phyloP scores from a whole-genome alignment of 2,888 invertebrate genomes.

The Eristalis pertinax region DNA sequence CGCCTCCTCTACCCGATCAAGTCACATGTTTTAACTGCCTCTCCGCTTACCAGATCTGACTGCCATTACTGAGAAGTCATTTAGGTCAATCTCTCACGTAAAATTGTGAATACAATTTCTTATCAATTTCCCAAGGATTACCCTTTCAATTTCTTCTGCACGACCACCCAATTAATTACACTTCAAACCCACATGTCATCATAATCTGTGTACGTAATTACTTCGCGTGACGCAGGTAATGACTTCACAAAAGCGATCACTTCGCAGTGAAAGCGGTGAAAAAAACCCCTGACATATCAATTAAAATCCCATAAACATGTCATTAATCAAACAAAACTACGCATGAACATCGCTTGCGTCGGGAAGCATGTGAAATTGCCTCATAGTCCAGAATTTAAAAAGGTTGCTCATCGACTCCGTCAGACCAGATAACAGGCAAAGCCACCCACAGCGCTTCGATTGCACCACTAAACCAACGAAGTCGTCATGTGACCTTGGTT shows the following conservation, averaged over 20 bases:
- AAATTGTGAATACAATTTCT: neutral
- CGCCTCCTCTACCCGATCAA: no score
- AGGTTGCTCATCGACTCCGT: neutral
- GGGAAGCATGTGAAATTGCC: neutral
- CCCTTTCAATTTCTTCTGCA: neutral
- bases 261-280: neutral
- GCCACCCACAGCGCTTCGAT: neutral
- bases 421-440: neutral
- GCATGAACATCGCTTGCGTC: neutral
- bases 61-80: no score
- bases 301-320: constrained; percentile 12
- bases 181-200: neutral
- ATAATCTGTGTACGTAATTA: neutral
- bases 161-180: neutral
- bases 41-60: no score
- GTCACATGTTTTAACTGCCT: no score
- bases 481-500: neutral
- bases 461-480: neutral
- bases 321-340: constrained; percentile 14
- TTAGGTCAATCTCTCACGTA: neutral
- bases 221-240: constrained; percentile 21
- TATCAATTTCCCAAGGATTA: neutral
- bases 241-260: constrained; percentile 12
- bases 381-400: neutral
- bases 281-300: constrained; percentile 11